Conservation (phyloP, 2,113 vertebrate species). For the Eurypyga helias region DNA sequence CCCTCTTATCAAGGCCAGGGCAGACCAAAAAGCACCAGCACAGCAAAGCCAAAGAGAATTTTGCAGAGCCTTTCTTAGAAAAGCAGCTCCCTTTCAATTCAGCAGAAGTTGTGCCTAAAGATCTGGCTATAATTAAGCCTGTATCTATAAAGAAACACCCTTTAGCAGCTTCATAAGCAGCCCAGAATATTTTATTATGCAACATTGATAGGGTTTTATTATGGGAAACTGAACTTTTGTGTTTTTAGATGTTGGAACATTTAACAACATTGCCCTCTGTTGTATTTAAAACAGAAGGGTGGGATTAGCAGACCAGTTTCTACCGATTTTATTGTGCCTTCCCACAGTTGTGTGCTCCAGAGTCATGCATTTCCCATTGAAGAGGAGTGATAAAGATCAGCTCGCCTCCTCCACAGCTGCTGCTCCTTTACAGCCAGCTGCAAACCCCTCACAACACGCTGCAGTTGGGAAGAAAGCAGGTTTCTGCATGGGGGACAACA, state of each 20-base stretch:
- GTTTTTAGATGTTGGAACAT: not conserved
- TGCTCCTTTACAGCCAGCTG: not conserved
- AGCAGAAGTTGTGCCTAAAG: not conserved
- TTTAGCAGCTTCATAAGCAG: not conserved
- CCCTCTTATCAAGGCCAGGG: not conserved
- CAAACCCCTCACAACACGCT: not conserved
- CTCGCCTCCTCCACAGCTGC: not conserved
- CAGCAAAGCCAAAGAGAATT: not conserved
- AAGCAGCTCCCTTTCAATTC: not conserved
- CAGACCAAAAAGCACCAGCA: not conserved
- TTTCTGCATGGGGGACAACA: not conserved
- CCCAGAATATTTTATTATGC: not conserved
- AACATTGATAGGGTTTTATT: conserved; percentile 13
- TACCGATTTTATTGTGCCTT: conserved; percentile 7
- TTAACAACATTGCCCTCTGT: not conserved
- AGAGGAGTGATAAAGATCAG: conserved; percentile 11
- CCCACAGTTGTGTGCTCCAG: conserved; percentile 9
- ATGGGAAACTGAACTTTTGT: conserved; percentile 29
- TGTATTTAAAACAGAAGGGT: conserved; percentile 7
- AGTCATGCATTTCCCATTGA: not conserved
- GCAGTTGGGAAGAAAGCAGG: not conserved
- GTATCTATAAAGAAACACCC: conserved; percentile 21
- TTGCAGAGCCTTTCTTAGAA: not conserved
- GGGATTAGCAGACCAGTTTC: conserved; percentile 8
- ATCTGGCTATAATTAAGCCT: conserved; percentile 38